Evolutionary conservation across 1,140 invertebrate species (phyloP).

Genomic region (Hesperophylax magnus): DNA sequence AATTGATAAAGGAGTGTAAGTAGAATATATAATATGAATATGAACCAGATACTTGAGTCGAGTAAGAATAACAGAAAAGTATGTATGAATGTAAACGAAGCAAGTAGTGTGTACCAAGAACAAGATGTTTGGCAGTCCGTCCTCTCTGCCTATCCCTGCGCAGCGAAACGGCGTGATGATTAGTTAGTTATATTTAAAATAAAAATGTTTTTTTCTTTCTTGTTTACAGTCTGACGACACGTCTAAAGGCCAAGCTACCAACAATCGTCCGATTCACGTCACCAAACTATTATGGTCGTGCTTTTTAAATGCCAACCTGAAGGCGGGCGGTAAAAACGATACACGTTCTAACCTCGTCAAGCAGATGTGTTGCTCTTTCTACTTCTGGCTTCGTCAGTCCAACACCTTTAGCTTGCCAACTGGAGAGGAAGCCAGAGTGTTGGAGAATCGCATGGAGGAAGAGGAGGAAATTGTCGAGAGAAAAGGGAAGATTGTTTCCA

Average conservation of each 20-base stretch:
- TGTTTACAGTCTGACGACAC: slow-evolving; percentile 11
- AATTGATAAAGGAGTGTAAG: no score
- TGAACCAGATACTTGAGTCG: no score
- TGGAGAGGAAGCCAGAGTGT: neutral
- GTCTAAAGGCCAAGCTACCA: neutral
- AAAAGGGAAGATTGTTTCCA: slow-evolving; percentile 21
- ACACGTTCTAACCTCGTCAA: slow-evolving; percentile 41
- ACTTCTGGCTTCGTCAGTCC: slow-evolving; percentile 37
- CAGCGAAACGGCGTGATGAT: no score
- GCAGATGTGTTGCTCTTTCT: slow-evolving; percentile 45
- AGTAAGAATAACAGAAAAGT: no score
- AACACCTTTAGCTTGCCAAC: neutral
- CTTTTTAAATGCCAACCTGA: slow-evolving; percentile 43
- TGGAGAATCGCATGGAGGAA: neutral
- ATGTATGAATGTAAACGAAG: no score
- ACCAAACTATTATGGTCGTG: slow-evolving; percentile 45
- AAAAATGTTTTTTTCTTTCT: neutral
- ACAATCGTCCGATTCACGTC: neutral
- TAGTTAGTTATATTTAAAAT: neutral
- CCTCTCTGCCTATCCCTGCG: no score
- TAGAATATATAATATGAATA: no score
- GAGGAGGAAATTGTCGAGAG: slow-evolving; percentile 20
- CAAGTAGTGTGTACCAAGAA: no score
- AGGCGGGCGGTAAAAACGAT: slow-evolving; percentile 43
- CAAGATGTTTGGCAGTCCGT: no score